Percentiles rank a stretch among this genome's conserved stretches.
Evolutionary conservation across 2,113 vertebrate species (phyloP).

Genomic region (Platichthys flesus): DNA sequence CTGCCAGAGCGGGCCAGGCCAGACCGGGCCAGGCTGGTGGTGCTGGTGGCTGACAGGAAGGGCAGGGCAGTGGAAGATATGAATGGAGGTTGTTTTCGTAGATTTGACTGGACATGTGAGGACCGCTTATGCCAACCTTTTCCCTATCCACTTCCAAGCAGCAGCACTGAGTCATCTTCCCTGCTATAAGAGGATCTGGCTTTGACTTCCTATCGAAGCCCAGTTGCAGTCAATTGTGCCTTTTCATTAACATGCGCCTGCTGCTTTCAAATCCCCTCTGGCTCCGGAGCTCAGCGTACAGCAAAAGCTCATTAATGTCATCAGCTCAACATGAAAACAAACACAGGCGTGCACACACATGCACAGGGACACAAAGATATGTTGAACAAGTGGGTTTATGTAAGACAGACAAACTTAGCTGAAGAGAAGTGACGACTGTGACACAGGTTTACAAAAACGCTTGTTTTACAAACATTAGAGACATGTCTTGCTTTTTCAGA

Average conservation of each 20-base stretch:
- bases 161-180: conserved; percentile 19
- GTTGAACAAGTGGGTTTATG: background rate
- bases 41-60: conserved; percentile 23
- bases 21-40: background rate
- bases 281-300: background rate
- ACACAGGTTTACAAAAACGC: background rate
- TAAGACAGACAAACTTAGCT: background rate
- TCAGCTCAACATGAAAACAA: conserved; percentile 19
- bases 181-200: conserved; percentile 42
- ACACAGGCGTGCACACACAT: conserved; percentile 7
- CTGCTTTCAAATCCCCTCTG: conserved; percentile 14
- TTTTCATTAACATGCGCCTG: conserved; percentile 27
- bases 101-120: conserved; percentile 33
- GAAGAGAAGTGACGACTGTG: background rate
- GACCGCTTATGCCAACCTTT: conserved; percentile 8
- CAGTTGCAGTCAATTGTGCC: conserved; percentile 1
- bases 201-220: conserved; percentile 9
- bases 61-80: conserved; percentile 37
- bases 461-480: background rate
- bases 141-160: conserved; percentile 22
- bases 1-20: conserved; percentile 14
- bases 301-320: conserved; percentile 23
- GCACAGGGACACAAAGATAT: background rate
- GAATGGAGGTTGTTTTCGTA: conserved; percentile 20
- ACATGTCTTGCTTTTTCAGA: too few relatives aligned